These are phyloP conservation scores for Perithous albicinctus DNA, from an alignment of 2,888 invertebrate species.

Conservation along the genomic window DNA sequence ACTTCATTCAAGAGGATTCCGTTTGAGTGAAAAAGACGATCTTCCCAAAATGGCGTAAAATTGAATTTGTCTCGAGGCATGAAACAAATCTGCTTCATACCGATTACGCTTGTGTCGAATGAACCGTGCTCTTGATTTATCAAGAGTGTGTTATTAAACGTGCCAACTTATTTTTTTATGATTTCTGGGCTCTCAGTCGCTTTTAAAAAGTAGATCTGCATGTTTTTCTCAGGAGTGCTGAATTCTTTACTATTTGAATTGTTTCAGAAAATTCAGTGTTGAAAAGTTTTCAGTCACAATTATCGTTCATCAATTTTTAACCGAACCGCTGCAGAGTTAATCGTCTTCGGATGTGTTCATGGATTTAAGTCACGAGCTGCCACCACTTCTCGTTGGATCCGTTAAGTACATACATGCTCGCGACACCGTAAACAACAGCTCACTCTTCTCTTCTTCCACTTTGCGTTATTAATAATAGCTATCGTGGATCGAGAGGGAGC, in stretches of 20 bases:
- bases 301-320: neutral
- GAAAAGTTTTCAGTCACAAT: neutral
- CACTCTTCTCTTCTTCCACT: slow-evolving; percentile 64
- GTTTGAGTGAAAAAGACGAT: too few relatives aligned
- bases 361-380: slow-evolving; percentile 53
- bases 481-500: slow-evolving; percentile 56
- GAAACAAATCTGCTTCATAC: too few relatives aligned
- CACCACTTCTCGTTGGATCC: slow-evolving; percentile 58
- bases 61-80: too few relatives aligned
- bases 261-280: neutral
- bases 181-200: too few relatives aligned
- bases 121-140: too few relatives aligned
- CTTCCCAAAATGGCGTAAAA: too few relatives aligned
- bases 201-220: too few relatives aligned
- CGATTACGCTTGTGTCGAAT: too few relatives aligned
- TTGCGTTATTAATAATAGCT: slow-evolving; percentile 79
- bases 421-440: slow-evolving; percentile 77
- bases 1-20: too few relatives aligned
- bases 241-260: neutral
- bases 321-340: neutral
- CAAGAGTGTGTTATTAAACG: too few relatives aligned
- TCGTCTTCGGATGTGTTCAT: slow-evolving; percentile 58
- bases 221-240: too few relatives aligned
- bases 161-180: too few relatives aligned
- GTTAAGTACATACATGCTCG: slow-evolving; percentile 70